Percentiles rank a stretch among this genome's conserved stretches.
Evolutionary conservation across 2,888 invertebrate species (phyloP).

Genomic region (Willowsia nigromaculata): DNA sequence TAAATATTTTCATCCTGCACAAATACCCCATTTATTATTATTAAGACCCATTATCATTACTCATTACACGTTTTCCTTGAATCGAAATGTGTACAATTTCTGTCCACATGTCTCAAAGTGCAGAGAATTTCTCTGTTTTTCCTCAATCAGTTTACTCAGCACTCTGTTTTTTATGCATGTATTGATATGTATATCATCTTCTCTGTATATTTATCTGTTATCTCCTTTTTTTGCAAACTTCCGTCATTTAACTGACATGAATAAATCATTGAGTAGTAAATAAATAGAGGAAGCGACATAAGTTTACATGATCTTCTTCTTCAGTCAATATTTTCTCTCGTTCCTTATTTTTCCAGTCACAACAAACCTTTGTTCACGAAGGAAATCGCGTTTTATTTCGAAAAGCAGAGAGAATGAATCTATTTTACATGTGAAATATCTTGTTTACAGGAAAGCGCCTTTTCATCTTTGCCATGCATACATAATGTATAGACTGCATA

Average conservation of each 20-base stretch:
- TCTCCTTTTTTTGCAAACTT: constrained; percentile 52
- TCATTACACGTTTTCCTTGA: no score
- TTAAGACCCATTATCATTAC: no score
- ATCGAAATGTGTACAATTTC: no score
- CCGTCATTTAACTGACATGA: constrained; percentile 57
- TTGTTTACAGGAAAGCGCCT: not conserved
- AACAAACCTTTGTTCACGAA: not conserved
- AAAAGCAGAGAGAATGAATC: not conserved
- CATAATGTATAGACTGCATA: not conserved
- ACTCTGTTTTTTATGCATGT: not conserved
- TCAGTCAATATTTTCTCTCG: not conserved
- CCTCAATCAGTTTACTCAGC: not conserved
- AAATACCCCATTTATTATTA: no score
- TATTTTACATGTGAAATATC: not conserved
- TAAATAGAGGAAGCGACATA: not conserved
- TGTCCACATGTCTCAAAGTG: no score
- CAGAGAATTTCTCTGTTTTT: constrained; percentile 6
- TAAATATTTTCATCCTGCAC: no score
- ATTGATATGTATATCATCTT: not conserved
- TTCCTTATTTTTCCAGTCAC: constrained; percentile 2
- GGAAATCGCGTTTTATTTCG: not conserved
- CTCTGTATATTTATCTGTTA: not conserved
- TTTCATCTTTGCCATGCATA: not conserved
- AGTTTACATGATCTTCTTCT: not conserved
- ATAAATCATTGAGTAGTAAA: constrained; percentile 26